Conservation (phyloP, 2,888 invertebrate species). For the Taenaris catops region DNA sequence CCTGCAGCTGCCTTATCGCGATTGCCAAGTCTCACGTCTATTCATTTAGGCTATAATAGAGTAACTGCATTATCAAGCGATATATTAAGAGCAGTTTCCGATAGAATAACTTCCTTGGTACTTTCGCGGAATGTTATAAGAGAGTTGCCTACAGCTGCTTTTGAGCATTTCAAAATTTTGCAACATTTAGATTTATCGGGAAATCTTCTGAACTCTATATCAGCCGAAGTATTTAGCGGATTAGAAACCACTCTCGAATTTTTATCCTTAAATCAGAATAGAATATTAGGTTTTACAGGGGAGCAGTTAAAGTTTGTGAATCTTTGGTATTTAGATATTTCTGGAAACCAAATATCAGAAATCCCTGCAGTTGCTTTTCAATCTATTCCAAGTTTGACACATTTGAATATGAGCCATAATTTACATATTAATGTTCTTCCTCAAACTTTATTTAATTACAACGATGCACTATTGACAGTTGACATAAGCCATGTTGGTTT, state of each 20-base stretch:
- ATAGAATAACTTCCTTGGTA: slow-evolving; percentile 85
- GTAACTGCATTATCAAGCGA: slow-evolving; percentile 92
- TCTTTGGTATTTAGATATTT: slow-evolving; percentile 86
- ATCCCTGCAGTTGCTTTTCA: slow-evolving; percentile 84
- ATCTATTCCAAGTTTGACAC: slow-evolving; percentile 82
- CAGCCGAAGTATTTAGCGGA: slow-evolving; percentile 87
- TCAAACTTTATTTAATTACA: slow-evolving; percentile 84
- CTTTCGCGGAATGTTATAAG: slow-evolving; percentile 92
- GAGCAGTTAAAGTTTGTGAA: slow-evolving; percentile 82
- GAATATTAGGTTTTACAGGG: slow-evolving; percentile 83
- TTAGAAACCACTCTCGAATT: slow-evolving; percentile 86
- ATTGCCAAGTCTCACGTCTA: slow-evolving; percentile 85
- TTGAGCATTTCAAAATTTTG: slow-evolving; percentile 87
- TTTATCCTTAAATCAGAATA: slow-evolving; percentile 87
- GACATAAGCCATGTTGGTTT: slow-evolving; percentile 88
- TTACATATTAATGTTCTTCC: slow-evolving; percentile 82
- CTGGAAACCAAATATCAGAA: slow-evolving; percentile 88
- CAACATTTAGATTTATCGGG: slow-evolving; percentile 88
- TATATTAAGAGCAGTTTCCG: slow-evolving; percentile 86
- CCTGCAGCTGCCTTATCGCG: slow-evolving; percentile 91
- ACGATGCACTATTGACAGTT: slow-evolving; percentile 83
- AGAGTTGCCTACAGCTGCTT: slow-evolving; percentile 89
- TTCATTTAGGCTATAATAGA: slow-evolving; percentile 92
- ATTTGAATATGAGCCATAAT: slow-evolving; percentile 89
- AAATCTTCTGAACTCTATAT: slow-evolving; percentile 86